Evolutionary conservation across 92 coral and sea anemone species (phyloP).

Genomic region (Phymanthus crucifer): DNA sequence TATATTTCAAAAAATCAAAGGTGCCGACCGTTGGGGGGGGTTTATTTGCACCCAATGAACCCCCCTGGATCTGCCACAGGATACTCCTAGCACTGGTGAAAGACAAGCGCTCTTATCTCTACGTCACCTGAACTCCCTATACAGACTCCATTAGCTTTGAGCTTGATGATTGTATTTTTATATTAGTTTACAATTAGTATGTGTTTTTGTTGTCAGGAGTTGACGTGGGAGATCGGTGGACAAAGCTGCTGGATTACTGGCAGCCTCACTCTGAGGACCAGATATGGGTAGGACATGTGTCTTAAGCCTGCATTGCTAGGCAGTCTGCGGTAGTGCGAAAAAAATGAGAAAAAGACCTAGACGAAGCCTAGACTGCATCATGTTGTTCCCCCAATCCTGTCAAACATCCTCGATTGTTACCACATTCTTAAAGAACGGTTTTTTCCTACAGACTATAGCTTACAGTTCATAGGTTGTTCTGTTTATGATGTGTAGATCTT

Average conservation of each 20-base stretch:
- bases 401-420: too few relatives aligned
- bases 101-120: too few relatives aligned
- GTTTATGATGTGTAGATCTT: constrained; percentile 51
- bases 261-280: constrained; percentile 37
- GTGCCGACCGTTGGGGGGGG: too few relatives aligned
- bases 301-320: not conserved
- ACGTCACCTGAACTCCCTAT: too few relatives aligned
- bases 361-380: too few relatives aligned
- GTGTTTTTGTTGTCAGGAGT: constrained; percentile 42
- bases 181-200: too few relatives aligned
- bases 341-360: too few relatives aligned
- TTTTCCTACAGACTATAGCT: not conserved
- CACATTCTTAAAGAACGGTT: not conserved
- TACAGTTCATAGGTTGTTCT: not conserved
- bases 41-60: too few relatives aligned
- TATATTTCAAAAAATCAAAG: too few relatives aligned
- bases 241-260: constrained; percentile 21
- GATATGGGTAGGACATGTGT: constrained; percentile 23
- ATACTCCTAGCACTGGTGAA: too few relatives aligned
- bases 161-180: not conserved
- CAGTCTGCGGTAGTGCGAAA: not conserved
- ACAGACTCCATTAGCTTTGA: not conserved
- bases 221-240: constrained; percentile 59
- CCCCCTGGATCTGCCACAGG: too few relatives aligned
- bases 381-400: too few relatives aligned